Conservation (phyloP, 2,888 invertebrate species). For the Lochmaea crataegi region DNA sequence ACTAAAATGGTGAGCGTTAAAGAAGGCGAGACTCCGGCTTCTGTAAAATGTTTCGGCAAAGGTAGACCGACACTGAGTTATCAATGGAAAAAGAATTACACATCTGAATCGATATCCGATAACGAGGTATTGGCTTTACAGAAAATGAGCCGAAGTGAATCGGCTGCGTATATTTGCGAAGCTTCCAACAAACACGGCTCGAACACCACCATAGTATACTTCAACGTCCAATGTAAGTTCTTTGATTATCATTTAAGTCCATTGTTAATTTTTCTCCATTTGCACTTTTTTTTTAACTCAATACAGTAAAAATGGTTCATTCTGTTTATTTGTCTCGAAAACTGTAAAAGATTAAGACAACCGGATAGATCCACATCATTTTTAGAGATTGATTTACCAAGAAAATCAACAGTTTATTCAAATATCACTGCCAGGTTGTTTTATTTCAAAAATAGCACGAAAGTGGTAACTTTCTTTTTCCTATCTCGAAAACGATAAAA, state of each 20-base stretch:
- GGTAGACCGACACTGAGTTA: constrained; percentile 80
- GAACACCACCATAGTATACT: constrained; percentile 73
- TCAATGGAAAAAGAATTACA: constrained; percentile 76
- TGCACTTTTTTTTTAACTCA: no score
- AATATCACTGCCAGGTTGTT: no score
- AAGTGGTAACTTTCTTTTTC: no score
- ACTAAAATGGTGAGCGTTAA: constrained; percentile 67
- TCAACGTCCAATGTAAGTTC: constrained; percentile 90
- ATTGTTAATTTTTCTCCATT: no score
- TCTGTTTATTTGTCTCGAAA: no score
- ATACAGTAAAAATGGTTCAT: no score
- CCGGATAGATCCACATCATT: no score
- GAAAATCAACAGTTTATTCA: background rate
- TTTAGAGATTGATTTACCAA: no score
- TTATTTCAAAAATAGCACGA: no score
- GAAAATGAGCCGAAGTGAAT: constrained; percentile 76
- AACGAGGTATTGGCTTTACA: no score
- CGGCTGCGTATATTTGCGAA: constrained; percentile 83
- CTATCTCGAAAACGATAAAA: background rate
- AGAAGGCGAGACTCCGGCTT: constrained; percentile 70
- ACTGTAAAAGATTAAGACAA: no score
- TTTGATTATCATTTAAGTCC: no score
- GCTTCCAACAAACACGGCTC: constrained; percentile 85
- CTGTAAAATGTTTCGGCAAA: constrained; percentile 71
- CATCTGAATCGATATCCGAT: constrained; percentile 66